phyloP scores from a whole-genome alignment of 53 echinoderm and acorn worm species.

The Luidia sarsii region DNA sequence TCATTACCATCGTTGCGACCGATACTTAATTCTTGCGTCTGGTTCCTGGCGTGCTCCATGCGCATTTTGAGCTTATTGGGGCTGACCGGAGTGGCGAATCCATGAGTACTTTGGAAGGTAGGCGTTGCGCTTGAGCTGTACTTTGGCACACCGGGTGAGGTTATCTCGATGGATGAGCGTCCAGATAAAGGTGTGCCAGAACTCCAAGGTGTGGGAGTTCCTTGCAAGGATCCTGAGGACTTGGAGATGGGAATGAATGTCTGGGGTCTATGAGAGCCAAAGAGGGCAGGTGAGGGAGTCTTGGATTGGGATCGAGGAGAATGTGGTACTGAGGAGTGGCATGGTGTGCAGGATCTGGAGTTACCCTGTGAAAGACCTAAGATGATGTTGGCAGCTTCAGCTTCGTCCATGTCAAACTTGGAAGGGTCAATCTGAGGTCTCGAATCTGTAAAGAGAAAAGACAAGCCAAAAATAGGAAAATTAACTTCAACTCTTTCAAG shows the following conservation, averaged over 20 bases:
- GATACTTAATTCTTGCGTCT: constrained; percentile 21
- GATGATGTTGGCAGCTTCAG: constrained; percentile 91
- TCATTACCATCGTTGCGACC: constrained; percentile 81
- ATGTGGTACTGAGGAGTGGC: constrained; percentile 72
- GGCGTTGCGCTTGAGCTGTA: constrained; percentile 76
- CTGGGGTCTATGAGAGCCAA: constrained; percentile 52
- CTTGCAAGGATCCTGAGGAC: constrained; percentile 64
- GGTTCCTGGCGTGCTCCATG: constrained; percentile 75
- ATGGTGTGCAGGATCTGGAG: constrained; percentile 90
- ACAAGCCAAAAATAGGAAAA: too few relatives aligned
- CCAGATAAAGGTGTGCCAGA: constrained; percentile 87
- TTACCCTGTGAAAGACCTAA: constrained; percentile 79
- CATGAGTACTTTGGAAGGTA: constrained; percentile 66
- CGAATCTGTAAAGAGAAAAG: constrained; percentile 75
- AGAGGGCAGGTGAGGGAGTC: constrained; percentile 77
- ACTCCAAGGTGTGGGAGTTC: constrained; percentile 85
- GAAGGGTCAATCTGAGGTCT: constrained; percentile 92
- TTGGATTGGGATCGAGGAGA: constrained; percentile 87
- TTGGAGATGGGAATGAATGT: constrained; percentile 94
- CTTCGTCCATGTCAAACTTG: constrained; percentile 98
- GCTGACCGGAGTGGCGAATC: constrained; percentile 91
- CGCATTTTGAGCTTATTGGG: constrained; percentile 85
- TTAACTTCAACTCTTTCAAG: too few relatives aligned
- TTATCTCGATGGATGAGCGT: constrained; percentile 82
- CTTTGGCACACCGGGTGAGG: constrained; percentile 70